These are phyloP conservation scores for Lophura swinhoii DNA, from an alignment of 2,797 vertebrate species.

Conservation along the genomic window DNA sequence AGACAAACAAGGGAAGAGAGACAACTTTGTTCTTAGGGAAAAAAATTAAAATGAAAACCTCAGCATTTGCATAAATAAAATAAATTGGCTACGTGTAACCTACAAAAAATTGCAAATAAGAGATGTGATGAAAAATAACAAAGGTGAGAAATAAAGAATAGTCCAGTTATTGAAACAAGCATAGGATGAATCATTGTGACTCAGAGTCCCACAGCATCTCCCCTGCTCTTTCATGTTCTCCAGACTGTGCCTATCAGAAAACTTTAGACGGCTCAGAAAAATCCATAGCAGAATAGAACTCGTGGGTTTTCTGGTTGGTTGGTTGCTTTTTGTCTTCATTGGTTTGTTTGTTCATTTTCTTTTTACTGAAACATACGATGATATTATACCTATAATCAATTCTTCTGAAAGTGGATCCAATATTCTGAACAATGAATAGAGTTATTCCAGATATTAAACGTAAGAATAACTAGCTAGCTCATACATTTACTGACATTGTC, in stretches of 20 bases:
- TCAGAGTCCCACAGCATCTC: not conserved
- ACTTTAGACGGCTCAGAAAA: not conserved
- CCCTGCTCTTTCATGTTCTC: not conserved
- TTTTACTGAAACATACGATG: not conserved
- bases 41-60: not conserved
- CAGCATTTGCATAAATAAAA: not conserved
- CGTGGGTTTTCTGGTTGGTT: not conserved
- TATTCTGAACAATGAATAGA: not conserved
- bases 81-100: not conserved
- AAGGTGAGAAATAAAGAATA: not conserved
- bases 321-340: not conserved
- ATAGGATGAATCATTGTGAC: not conserved
- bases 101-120: not conserved
- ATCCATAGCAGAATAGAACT: not conserved
- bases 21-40: not conserved
- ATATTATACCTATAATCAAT: not conserved
- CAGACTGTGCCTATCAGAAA: not conserved
- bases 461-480: not conserved
- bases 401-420: not conserved
- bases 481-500: not conserved
- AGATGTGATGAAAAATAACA: not conserved
- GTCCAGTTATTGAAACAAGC: not conserved
- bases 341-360: not conserved
- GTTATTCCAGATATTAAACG: not conserved
- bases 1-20: not conserved